A percentile compares a stretch with the other conserved stretches of the same genome.
phyloP scores from a whole-genome alignment of 2,113 vertebrate species.

The Chitala chitala region DNA sequence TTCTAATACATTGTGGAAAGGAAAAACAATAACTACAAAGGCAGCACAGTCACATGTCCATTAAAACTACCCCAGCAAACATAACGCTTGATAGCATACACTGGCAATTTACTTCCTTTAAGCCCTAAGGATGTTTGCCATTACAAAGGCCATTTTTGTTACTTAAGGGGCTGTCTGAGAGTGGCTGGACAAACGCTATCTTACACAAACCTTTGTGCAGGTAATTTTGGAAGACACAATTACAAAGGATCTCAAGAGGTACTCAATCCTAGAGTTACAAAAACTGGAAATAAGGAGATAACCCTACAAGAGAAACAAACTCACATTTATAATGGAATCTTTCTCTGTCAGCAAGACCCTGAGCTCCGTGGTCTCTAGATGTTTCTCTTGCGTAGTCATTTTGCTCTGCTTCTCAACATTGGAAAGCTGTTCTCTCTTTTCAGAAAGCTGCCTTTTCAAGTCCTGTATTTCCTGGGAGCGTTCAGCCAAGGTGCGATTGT shows the following conservation, averaged over 20 bases:
- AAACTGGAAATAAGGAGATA: neutral
- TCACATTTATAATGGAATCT: constrained; percentile 62
- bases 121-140: no score
- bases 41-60: no score
- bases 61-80: no score
- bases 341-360: constrained; percentile 55
- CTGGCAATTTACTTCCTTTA: no score
- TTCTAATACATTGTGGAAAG: constrained; percentile 48
- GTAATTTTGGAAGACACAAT: no score
- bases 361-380: constrained; percentile 54
- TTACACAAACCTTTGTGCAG: no score
- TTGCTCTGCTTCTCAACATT: constrained; percentile 49
- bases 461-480: constrained; percentile 58
- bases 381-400: constrained; percentile 49
- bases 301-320: constrained; percentile 13
- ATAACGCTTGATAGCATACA: neutral
- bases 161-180: no score
- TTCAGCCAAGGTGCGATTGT: constrained; percentile 59
- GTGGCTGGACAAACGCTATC: no score
- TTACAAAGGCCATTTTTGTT: no score
- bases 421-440: constrained; percentile 51
- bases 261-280: neutral
- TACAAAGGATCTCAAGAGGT: no score
- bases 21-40: constrained; percentile 10
- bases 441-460: constrained; percentile 55